These are phyloP conservation scores for Petroica traversi DNA, from an alignment of 2,113 vertebrate genomes.

Conservation along the genomic window DNA sequence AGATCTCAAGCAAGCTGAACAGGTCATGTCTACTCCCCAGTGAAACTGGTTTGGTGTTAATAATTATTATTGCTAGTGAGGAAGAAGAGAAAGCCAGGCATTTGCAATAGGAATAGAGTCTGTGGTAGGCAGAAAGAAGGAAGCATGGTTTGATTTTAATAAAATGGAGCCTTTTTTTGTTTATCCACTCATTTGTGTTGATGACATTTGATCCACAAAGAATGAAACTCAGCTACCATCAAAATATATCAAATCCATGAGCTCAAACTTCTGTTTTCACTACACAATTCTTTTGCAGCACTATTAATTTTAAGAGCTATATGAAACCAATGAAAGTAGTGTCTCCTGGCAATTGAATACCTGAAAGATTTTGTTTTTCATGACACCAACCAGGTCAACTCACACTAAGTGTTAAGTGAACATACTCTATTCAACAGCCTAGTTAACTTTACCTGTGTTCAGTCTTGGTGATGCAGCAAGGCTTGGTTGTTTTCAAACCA, in stretches of 20 bases:
- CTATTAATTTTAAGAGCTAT: background rate
- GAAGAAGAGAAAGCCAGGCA: background rate
- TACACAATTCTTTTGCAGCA: background rate
- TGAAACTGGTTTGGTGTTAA: background rate
- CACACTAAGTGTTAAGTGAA: background rate
- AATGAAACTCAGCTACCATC: background rate
- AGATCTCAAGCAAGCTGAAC: slow-evolving; percentile 25
- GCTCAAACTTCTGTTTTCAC: background rate
- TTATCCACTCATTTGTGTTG: background rate
- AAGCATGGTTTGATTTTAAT: background rate
- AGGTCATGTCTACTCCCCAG: background rate
- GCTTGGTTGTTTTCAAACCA: background rate
- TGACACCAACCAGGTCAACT: background rate
- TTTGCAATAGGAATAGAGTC: background rate
- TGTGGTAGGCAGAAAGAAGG: background rate
- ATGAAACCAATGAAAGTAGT: background rate
- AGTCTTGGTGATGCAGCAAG: background rate
- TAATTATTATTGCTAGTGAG: background rate
- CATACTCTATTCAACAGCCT: background rate
- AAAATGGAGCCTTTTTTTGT: background rate
- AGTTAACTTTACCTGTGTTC: background rate
- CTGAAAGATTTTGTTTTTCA: background rate
- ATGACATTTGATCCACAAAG: background rate
- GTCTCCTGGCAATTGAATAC: background rate
- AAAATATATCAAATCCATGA: background rate